Base-by-base conservation (phyloP, 1,140 invertebrate genomes). In the Cepaea nemoralis region DNA sequence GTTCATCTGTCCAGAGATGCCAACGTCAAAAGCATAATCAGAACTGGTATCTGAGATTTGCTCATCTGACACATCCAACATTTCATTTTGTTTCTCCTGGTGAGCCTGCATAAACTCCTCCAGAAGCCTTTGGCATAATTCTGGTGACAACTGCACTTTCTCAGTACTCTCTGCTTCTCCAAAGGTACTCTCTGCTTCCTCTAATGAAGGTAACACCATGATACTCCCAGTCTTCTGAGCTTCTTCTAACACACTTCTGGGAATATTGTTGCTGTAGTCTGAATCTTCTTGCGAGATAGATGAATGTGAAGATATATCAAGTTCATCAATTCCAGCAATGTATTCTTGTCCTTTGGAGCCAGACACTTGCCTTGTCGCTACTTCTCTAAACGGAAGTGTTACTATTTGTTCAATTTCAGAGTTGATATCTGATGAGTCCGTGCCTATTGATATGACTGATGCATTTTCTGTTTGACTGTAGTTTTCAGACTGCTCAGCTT, bases 401-500 rank as follows among this genome's bases (percentile, higher is more conserved):
- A 45, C 42, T 45, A 16, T 16, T 45, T 45, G 42, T 45, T 45
- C 16, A 6, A 45, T 66, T 66, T 24, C 27, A 71, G 69, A 14
- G 10, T 3, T 39, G n/a, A 12, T 40, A 40, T 45, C 27, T 39
- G 42, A 14, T 16, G 1, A 27, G 14, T 22, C 70, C 31, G 16
- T 33, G 14, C 22, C 66, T 39, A 33, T 14, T 5, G 10, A 14
- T 19, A 69, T 10, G 3, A 5, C 19, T 48, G 19, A 75, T 50
- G 10, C 22, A 6, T 66, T 35, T 35, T 55, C 42, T 33, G 78
- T 80, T 73, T 80, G 67, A 31, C 78, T 45, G 35, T 35, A 66
- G 33, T 31, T 82, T 40, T 84, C 73, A 22, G 80, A 78, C 69
- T 73, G 83, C 35, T 70, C 37, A 10, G 69, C 81, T 27, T 24